Conservation (phyloP, 1,140 invertebrate species). For the Gonioctena quinquepunctata region DNA sequence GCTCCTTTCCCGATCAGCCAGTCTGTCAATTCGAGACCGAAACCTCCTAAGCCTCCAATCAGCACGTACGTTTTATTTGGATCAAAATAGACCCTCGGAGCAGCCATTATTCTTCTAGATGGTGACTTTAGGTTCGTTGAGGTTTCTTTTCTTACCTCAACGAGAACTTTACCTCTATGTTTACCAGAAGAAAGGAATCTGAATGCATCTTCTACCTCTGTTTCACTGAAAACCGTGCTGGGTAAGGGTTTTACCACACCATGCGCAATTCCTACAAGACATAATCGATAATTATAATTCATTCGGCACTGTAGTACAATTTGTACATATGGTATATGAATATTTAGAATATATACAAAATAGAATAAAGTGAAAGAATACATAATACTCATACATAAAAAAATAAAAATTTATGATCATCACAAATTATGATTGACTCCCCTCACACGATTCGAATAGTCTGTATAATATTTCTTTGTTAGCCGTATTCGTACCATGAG, state of each 20-base stretch:
- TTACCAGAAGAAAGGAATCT: slow-evolving; percentile 94
- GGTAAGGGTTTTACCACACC: slow-evolving; percentile 86
- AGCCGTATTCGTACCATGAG: too few relatives aligned
- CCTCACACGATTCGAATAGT: too few relatives aligned
- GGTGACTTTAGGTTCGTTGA: slow-evolving; percentile 57
- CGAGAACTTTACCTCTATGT: slow-evolving; percentile 93
- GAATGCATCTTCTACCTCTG: slow-evolving; percentile 89
- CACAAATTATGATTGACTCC: too few relatives aligned
- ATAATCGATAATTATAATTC: too few relatives aligned
- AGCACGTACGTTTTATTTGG: slow-evolving; percentile 86
- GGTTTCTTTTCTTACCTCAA: slow-evolving; percentile 84
- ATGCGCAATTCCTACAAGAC: slow-evolving; percentile 67
- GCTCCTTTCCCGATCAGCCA: slow-evolving; percentile 89
- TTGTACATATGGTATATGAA: too few relatives aligned
- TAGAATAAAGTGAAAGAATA: too few relatives aligned
- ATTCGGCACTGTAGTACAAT: too few relatives aligned
- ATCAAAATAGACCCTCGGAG: slow-evolving; percentile 84
- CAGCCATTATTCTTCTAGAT: slow-evolving; percentile 68
- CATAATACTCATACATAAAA: too few relatives aligned
- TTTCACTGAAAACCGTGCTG: slow-evolving; percentile 76
- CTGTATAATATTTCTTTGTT: too few relatives aligned
- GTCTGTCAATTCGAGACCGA: slow-evolving; percentile 90
- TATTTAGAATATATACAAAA: too few relatives aligned
- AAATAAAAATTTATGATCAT: neutral
- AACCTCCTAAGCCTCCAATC: slow-evolving; percentile 88